These are phyloP conservation scores for Odocoileus hemionus DNA, from an alignment of 2,113 vertebrate species.

Conservation along the genomic window DNA sequence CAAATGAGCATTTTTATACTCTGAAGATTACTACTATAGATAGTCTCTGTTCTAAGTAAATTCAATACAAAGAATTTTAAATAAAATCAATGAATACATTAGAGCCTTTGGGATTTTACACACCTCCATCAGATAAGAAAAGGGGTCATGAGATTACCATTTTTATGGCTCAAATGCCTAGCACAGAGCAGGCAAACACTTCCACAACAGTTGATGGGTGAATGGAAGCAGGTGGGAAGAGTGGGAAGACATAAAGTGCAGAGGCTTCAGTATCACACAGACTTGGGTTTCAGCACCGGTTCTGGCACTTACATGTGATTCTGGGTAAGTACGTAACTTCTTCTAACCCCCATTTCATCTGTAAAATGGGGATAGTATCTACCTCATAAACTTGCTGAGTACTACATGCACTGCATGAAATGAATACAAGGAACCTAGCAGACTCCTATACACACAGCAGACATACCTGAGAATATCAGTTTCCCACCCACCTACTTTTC, in stretches of 20 bases:
- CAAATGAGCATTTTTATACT: conserved; percentile 45
- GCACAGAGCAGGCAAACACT: background rate
- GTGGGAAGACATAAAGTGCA: background rate
- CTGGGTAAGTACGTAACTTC: background rate
- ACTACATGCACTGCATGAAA: background rate
- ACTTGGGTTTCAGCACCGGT: background rate
- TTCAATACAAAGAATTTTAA: conserved; percentile 34
- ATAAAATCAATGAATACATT: conserved; percentile 13
- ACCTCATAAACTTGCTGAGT: background rate
- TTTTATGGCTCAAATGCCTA: background rate
- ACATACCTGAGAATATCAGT: background rate
- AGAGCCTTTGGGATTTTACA: background rate
- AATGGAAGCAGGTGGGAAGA: background rate
- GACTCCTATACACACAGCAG: background rate
- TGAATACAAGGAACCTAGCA: background rate
- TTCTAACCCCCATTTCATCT: background rate
- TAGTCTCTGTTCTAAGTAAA: conserved; percentile 6
- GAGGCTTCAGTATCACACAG: background rate
- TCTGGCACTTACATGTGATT: background rate
- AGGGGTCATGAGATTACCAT: background rate
- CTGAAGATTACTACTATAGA: conserved; percentile 48
- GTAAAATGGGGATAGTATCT: background rate
- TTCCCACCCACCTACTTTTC: background rate
- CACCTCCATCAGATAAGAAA: background rate
- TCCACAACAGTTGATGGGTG: background rate